These are phyloP conservation scores for Drosophila tanythrix DNA, from an alignment of 2,888 invertebrate species.

Conservation along the genomic window DNA sequence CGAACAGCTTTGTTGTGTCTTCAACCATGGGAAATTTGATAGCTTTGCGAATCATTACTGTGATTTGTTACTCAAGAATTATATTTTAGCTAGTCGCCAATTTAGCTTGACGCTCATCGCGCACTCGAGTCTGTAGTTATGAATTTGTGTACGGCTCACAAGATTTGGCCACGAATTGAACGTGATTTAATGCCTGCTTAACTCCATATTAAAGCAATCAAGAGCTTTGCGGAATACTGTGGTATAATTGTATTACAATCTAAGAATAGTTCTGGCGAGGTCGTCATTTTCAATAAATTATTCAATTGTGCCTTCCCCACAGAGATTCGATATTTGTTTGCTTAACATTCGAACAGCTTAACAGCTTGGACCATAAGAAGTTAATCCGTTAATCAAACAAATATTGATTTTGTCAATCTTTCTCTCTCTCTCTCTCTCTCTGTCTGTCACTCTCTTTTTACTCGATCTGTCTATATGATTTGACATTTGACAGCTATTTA, in stretches of 20 bases:
- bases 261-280: background rate
- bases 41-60: background rate
- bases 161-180: background rate
- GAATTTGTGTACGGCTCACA: background rate
- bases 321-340: background rate
- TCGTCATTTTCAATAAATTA: background rate
- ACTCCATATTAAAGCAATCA: background rate
- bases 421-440: background rate
- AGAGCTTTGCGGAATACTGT: no score
- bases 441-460: background rate
- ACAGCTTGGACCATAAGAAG: no score
- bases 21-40: slow-evolving; percentile 46
- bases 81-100: background rate
- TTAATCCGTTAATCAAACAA: background rate
- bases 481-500: slow-evolving; percentile 31
- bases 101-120: background rate
- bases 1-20: slow-evolving; percentile 30
- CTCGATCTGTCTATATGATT: background rate
- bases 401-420: background rate
- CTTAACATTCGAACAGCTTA: background rate
- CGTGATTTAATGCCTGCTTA: background rate
- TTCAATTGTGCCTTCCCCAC: background rate
- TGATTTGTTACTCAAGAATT: slow-evolving; percentile 6
- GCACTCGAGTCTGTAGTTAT: slow-evolving; percentile 7
- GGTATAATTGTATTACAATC: background rate